Conservation (phyloP, 2,888 invertebrate species). For the Aspidiotus rigidus region DNA sequence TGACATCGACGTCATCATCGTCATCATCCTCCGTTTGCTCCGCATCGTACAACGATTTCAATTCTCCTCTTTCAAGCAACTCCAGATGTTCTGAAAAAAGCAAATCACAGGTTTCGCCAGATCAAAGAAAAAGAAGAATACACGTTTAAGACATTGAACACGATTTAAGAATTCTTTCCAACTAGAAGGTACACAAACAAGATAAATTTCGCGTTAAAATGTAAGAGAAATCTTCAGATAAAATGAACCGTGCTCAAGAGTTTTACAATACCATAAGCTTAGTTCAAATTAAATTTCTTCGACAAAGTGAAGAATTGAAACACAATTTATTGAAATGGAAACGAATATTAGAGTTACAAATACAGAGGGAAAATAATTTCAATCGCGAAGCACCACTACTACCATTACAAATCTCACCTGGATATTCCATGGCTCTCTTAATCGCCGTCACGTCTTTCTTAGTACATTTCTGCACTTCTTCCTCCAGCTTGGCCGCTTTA, state of each 20-base stretch:
- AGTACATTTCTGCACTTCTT: conserved; percentile 95
- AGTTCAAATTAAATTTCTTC: background rate
- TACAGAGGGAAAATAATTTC: too few species aligned
- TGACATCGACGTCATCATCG: conserved; percentile 15
- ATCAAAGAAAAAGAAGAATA: too few species aligned
- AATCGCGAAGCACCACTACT: too few species aligned
- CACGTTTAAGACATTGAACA: background rate
- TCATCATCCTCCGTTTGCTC: conserved; percentile 21
- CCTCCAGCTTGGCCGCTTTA: conserved; percentile 93
- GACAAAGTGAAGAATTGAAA: background rate
- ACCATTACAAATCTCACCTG: conserved; percentile 51
- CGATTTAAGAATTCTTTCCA: background rate
- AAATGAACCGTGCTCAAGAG: too few species aligned
- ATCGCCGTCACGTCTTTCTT: conserved; percentile 89
- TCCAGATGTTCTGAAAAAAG: conserved; percentile 59
- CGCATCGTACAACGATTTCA: conserved; percentile 49
- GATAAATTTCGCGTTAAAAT: too few species aligned
- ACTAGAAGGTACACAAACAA: too few species aligned
- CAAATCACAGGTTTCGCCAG: background rate
- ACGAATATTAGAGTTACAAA: too few species aligned
- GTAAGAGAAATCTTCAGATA: too few species aligned
- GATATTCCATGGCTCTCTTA: conserved; percentile 86
- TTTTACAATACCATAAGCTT: too few species aligned
- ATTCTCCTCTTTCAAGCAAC: conserved; percentile 72
- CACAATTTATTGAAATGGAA: too few species aligned